These are phyloP conservation scores for Acyrthosiphon pisum DNA, from an alignment of 1,140 invertebrate species.

Conservation along the genomic window DNA sequence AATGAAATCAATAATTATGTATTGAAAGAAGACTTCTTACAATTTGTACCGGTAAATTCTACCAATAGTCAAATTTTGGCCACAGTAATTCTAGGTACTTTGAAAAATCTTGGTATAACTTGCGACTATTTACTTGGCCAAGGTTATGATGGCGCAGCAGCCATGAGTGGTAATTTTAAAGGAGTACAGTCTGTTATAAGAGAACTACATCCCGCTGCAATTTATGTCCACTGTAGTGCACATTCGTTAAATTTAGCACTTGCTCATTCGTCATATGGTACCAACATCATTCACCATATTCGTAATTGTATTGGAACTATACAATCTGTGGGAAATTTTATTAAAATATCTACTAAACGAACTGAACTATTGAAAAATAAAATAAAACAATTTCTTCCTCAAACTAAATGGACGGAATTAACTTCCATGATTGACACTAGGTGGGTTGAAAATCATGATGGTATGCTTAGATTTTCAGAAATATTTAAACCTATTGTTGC, in stretches of 20 bases:
- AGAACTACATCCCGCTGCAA: neutral
- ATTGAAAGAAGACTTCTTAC: too few species aligned
- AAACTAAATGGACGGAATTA: neutral
- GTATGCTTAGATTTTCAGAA: neutral
- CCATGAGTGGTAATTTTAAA: too few species aligned
- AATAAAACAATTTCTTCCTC: neutral
- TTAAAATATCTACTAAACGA: neutral
- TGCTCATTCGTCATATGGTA: neutral
- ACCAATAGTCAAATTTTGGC: too few species aligned
- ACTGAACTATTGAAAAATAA: neutral
- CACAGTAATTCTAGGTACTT: too few species aligned
- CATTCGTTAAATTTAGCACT: neutral
- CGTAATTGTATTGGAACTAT: neutral
- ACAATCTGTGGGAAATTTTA: neutral
- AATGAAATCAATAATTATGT: too few species aligned
- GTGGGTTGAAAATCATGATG: neutral
- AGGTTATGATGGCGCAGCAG: too few species aligned
- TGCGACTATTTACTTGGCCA: too few species aligned
- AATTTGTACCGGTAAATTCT: too few species aligned
- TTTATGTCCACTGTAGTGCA: neutral
- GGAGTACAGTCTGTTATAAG: neutral
- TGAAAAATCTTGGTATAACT: too few species aligned
- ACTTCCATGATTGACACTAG: neutral
- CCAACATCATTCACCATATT: too few species aligned
- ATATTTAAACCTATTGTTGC: neutral